A percentile compares a stretch with the other conserved stretches of the same genome.
Conservation (phyloP, 2,797 vertebrate species). For the Ctenopoma kingsleyae region DNA sequence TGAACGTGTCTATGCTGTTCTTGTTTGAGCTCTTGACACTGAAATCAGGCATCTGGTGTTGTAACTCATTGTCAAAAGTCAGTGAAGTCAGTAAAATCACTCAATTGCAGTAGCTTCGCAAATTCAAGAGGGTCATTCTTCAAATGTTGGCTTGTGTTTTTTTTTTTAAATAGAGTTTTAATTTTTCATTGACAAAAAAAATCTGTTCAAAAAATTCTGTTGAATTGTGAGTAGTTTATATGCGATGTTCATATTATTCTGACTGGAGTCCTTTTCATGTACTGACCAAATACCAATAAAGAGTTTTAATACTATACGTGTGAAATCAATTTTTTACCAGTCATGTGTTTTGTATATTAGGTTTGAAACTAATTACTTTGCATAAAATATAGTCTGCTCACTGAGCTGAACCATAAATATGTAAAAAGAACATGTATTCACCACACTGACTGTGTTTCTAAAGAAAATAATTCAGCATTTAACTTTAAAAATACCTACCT, state of each 20-base stretch:
- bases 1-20: conserved; percentile 83
- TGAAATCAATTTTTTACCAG: conserved; percentile 57
- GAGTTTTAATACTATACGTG: conserved; percentile 93
- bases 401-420: neutral
- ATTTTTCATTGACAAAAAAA: conserved; percentile 87
- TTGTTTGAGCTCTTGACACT: conserved; percentile 82
- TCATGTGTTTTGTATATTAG: neutral
- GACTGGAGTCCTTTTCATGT: conserved; percentile 99
- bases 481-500: too few relatives aligned
- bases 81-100: conserved; percentile 74
- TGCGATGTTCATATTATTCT: conserved; percentile 96
- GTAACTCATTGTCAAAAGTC: conserved; percentile 87
- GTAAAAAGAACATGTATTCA: neutral
- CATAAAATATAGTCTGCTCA: neutral
- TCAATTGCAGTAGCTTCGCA: conserved; percentile 82
- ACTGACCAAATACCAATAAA: conserved; percentile 99
- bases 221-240: conserved; percentile 96
- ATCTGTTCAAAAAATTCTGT: conserved; percentile 88
- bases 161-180: conserved; percentile 86
- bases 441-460: neutral
- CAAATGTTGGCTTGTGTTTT: conserved; percentile 89
- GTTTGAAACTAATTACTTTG: neutral
- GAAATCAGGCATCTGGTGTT: conserved; percentile 81
- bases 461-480: neutral
- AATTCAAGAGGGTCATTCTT: conserved; percentile 85